A percentile compares a stretch with the other conserved stretches of the same genome.
phyloP scores from a whole-genome alignment of 2,888 invertebrate species.

The Acleris sparsana region DNA sequence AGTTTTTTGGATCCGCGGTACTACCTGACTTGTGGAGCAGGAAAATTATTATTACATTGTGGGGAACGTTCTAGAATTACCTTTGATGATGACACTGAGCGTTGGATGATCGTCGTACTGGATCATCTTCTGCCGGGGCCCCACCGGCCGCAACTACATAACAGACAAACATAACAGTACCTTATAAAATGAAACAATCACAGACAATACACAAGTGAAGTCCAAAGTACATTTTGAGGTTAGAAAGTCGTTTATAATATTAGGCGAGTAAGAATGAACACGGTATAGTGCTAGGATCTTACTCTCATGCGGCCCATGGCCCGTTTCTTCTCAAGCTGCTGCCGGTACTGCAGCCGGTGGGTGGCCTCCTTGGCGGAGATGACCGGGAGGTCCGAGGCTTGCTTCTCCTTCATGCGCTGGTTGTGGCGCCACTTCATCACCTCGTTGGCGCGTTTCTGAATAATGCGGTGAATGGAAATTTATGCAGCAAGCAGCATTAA shows the following conservation, averaged over 20 bases:
- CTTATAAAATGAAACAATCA: too few species aligned
- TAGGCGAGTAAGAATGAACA: too few species aligned
- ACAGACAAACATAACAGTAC: too few species aligned
- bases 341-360: conserved; percentile 86
- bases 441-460: conserved; percentile 86
- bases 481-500: too few species aligned
- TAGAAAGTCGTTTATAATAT: too few species aligned
- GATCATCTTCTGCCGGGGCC: conserved; percentile 83
- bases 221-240: too few species aligned
- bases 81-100: conserved; percentile 87
- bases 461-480: too few species aligned
- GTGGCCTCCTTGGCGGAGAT: conserved; percentile 87
- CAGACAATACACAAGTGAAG: too few species aligned
- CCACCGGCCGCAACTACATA: conserved; percentile 69
- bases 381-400: conserved; percentile 83
- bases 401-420: conserved; percentile 85
- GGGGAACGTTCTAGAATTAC: conserved; percentile 49
- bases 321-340: conserved; percentile 84
- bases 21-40: too few species aligned
- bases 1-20: too few species aligned
- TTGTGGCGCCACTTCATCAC: conserved; percentile 86
- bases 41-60: too few species aligned
- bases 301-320: conserved; percentile 78
- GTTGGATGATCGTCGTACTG: conserved; percentile 75
- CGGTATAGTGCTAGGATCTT: too few species aligned